Percentiles rank a stretch among this genome's conserved stretches.
Evolutionary conservation across 2,113 vertebrate genomes (phyloP).

Genomic region (Microcebus jonahi): DNA sequence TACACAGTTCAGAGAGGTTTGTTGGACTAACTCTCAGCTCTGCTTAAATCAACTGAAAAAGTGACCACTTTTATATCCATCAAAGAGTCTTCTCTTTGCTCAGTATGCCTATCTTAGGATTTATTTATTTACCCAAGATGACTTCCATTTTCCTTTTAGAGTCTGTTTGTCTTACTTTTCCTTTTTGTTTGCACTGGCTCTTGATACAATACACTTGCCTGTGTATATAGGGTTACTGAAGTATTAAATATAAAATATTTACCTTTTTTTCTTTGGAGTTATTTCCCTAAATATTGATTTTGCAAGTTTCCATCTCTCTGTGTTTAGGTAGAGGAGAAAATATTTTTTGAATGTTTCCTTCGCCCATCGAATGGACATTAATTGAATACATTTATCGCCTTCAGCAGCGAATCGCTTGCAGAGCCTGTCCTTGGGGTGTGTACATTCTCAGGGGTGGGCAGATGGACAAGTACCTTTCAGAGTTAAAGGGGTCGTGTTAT

Average conservation of each 20-base stretch:
- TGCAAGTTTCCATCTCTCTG: not conserved
- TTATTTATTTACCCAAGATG: slow-evolving; percentile 19
- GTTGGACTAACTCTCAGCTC: not conserved
- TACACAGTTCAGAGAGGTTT: slow-evolving; percentile 42
- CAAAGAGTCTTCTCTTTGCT: not conserved
- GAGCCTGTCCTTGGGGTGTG: not conserved
- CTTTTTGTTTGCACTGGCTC: slow-evolving; percentile 5
- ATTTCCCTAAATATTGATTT: slow-evolving; percentile 4
- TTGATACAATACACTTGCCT: not conserved
- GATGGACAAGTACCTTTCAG: not conserved
- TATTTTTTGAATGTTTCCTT: not conserved
- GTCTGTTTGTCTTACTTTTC: not conserved
- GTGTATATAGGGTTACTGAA: not conserved
- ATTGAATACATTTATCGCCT: not conserved
- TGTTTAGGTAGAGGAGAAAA: not conserved
- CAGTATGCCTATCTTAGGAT: not conserved
- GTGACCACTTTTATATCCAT: not conserved
- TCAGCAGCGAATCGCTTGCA: not conserved
- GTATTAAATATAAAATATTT: slow-evolving; percentile 35
- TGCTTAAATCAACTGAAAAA: slow-evolving; percentile 20
- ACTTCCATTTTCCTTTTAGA: slow-evolving; percentile 32
- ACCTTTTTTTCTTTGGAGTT: not conserved
- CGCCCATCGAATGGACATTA: not conserved
- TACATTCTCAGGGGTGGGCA: not conserved
- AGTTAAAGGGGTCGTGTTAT: not conserved